These are phyloP conservation scores for Trichosurus vulpecula DNA, from an alignment of 2,797 vertebrate genomes.

Conservation along the genomic window DNA sequence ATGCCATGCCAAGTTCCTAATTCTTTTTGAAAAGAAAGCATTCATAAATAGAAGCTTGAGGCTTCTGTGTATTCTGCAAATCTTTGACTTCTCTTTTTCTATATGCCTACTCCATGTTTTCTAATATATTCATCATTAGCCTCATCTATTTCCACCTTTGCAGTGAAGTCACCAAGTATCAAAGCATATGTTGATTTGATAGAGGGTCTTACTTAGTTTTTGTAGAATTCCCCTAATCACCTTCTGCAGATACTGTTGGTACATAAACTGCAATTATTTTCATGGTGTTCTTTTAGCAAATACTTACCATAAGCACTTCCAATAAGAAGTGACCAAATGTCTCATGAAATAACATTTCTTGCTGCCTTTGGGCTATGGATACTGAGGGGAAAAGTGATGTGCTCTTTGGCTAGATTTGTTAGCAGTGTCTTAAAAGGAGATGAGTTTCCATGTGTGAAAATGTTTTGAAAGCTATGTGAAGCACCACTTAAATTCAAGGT, in stretches of 20 bases:
- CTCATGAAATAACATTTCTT: background rate
- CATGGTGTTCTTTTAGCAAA: background rate
- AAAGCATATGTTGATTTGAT: background rate
- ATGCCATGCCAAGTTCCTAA: background rate
- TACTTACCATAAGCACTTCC: background rate
- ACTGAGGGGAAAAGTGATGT: constrained; percentile 8
- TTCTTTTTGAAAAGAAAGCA: background rate
- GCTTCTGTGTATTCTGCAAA: background rate
- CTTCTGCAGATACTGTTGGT: background rate
- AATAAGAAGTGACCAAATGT: background rate
- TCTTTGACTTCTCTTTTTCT: background rate
- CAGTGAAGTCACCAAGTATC: background rate
- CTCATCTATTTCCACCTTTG: background rate
- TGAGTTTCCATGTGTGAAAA: constrained; percentile 10
- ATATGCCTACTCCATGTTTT: background rate
- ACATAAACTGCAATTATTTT: background rate
- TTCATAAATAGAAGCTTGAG: background rate
- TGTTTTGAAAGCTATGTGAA: constrained; percentile 15
- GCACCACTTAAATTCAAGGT: background rate
- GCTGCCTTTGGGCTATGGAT: background rate
- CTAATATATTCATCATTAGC: background rate
- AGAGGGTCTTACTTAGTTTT: background rate
- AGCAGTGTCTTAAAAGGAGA: constrained; percentile 11
- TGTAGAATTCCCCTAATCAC: background rate
- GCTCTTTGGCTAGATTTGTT: constrained; percentile 9